These are phyloP conservation scores for Nymphalis io DNA, from an alignment of 1,140 invertebrate species.

Conservation along the genomic window DNA sequence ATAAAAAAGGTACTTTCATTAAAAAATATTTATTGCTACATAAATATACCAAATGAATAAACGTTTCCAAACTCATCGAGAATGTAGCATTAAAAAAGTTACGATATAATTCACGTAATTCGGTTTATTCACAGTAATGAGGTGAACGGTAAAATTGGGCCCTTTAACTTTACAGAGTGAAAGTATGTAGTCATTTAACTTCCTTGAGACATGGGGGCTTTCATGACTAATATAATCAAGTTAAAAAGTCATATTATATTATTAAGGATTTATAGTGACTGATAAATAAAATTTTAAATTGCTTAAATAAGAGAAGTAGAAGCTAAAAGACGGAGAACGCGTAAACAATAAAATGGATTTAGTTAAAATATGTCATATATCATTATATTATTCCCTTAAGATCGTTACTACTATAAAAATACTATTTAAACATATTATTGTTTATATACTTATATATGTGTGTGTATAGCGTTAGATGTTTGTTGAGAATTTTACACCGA, in stretches of 20 bases:
- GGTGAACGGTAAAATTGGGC: conserved; percentile 27
- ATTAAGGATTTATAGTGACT: too few relatives aligned
- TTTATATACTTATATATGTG: too few relatives aligned
- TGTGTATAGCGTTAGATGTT: too few relatives aligned
- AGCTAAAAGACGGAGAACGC: too few relatives aligned
- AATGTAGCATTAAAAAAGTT: conserved; percentile 23
- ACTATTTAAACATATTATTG: background rate
- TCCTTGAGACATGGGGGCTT: background rate
- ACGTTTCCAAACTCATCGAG: background rate
- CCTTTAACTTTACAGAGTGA: conserved; percentile 24
- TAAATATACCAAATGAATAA: background rate
- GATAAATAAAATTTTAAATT: too few relatives aligned
- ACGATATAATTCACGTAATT: conserved; percentile 25
- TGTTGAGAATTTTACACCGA: too few relatives aligned
- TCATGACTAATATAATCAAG: background rate
- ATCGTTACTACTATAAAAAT: too few relatives aligned
- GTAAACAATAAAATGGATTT: too few relatives aligned
- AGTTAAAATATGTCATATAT: too few relatives aligned
- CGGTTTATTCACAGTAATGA: conserved; percentile 12
- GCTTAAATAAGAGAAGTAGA: too few relatives aligned
- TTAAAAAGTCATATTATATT: too few relatives aligned
- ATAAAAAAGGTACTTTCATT: background rate
- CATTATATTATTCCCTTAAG: too few relatives aligned
- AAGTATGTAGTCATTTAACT: conserved; percentile 9
- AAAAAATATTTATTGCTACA: background rate